These are phyloP conservation scores for Euwallacea similis DNA, from an alignment of 1,140 invertebrate genomes.

Conservation along the genomic window DNA sequence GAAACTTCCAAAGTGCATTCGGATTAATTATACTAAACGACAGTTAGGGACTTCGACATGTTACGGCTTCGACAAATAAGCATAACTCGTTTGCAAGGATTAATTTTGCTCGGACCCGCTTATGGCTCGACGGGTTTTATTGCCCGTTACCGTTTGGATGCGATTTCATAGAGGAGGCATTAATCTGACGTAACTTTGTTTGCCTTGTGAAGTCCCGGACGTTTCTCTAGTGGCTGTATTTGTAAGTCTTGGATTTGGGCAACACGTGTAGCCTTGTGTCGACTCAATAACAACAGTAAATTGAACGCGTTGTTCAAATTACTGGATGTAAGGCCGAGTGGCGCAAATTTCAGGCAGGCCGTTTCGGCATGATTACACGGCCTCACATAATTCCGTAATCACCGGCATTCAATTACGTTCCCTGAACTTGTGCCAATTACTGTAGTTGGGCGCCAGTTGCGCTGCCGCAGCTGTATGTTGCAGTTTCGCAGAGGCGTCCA, in stretches of 20 bases:
- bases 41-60: conserved; percentile 26
- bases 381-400: conserved; percentile 31
- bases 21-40: conserved; percentile 33
- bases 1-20: conserved; percentile 35
- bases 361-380: conserved; percentile 32
- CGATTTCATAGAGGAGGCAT: background rate
- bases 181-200: too few relatives aligned
- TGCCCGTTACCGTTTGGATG: background rate
- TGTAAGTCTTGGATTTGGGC: too few relatives aligned
- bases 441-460: conserved; percentile 15
- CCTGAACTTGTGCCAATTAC: conserved; percentile 29
- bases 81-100: conserved; percentile 14
- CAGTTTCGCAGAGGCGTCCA: background rate
- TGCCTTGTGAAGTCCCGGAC: too few relatives aligned
- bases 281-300: background rate
- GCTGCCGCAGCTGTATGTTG: conserved; percentile 22
- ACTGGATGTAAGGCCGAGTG: conserved; percentile 27
- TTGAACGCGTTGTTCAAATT: background rate
- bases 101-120: conserved; percentile 3
- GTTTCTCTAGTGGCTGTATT: too few relatives aligned
- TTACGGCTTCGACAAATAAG: conserved; percentile 17
- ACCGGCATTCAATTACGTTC: conserved; percentile 34
- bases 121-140: conserved; percentile 6
- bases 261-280: too few relatives aligned
- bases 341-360: conserved; percentile 27